phyloP scores from a whole-genome alignment of 2,888 invertebrate genomes.

The Noctua fimbriata region DNA sequence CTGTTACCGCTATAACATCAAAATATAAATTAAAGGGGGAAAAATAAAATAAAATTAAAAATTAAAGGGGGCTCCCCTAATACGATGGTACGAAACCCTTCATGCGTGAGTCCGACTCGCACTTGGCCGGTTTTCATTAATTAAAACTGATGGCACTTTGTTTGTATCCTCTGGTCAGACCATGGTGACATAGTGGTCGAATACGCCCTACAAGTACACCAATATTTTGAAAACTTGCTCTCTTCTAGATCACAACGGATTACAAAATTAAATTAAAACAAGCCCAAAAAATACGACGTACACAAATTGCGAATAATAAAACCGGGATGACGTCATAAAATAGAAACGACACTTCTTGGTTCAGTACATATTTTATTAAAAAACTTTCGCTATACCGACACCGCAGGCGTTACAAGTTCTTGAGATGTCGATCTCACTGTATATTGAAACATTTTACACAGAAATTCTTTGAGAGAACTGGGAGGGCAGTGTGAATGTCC shows the following conservation, averaged over 20 bases:
- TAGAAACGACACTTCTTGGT: slow-evolving; percentile 70
- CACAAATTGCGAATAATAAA: slow-evolving; percentile 75
- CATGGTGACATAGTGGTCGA: neutral
- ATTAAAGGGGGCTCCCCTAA: too few relatives aligned
- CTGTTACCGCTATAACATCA: too few relatives aligned
- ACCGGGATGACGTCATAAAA: slow-evolving; percentile 77
- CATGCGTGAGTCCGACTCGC: too few relatives aligned
- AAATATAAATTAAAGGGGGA: too few relatives aligned
- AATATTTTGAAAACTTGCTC: neutral
- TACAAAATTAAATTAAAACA: slow-evolving; percentile 63
- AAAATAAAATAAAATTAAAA: too few relatives aligned
- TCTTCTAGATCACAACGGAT: slow-evolving; percentile 17
- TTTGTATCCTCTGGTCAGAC: neutral
- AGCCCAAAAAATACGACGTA: slow-evolving; percentile 64
- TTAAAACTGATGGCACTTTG: neutral
- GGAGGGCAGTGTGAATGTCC: slow-evolving; percentile 45
- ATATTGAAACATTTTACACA: slow-evolving; percentile 82
- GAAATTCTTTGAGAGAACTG: slow-evolving; percentile 66
- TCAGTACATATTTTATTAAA: slow-evolving; percentile 75
- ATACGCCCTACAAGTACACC: neutral
- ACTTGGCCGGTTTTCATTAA: neutral
- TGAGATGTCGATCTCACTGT: slow-evolving; percentile 74
- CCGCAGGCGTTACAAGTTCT: slow-evolving; percentile 69
- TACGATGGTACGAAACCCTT: too few relatives aligned
- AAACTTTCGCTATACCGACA: slow-evolving; percentile 71